Evolutionary conservation across 1,140 invertebrate species (phyloP).

Genomic region (Nephotettix cincticeps): DNA sequence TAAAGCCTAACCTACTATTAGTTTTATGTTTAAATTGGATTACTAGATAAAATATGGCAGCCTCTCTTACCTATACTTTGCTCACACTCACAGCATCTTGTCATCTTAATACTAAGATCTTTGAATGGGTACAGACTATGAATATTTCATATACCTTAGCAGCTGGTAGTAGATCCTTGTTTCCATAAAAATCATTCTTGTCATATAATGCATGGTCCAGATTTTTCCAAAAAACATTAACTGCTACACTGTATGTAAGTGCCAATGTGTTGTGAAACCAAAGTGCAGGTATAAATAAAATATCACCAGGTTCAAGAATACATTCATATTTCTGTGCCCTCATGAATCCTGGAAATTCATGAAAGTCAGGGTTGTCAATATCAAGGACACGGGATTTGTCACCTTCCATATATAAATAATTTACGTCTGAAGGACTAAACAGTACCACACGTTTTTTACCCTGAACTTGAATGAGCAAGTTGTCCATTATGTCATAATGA

Average conservation of each 20-base stretch:
- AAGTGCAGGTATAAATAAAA: conserved; percentile 62
- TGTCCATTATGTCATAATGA: conserved; percentile 66
- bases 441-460: conserved; percentile 56
- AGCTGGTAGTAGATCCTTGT: conserved; percentile 55
- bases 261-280: conserved; percentile 62
- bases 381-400: conserved; percentile 61
- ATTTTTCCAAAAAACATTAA: conserved; percentile 63
- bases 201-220: conserved; percentile 52
- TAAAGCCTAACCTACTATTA: too few species aligned
- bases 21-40: too few species aligned
- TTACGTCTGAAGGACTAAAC: conserved; percentile 54
- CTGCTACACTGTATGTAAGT: conserved; percentile 54
- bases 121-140: too few species aligned
- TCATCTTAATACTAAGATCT: too few species aligned
- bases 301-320: conserved; percentile 55
- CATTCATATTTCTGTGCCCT: conserved; percentile 49
- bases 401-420: conserved; percentile 57
- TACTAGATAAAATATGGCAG: too few species aligned
- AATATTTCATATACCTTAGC: too few species aligned
- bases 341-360: conserved; percentile 54
- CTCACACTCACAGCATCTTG: too few species aligned
- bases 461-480: conserved; percentile 56
- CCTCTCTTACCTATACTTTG: too few species aligned
- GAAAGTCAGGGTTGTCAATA: conserved; percentile 53
- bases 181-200: conserved; percentile 59